These are phyloP conservation scores for Scaptomyza reducta DNA, from an alignment of 2,888 invertebrate species.

Conservation along the genomic window DNA sequence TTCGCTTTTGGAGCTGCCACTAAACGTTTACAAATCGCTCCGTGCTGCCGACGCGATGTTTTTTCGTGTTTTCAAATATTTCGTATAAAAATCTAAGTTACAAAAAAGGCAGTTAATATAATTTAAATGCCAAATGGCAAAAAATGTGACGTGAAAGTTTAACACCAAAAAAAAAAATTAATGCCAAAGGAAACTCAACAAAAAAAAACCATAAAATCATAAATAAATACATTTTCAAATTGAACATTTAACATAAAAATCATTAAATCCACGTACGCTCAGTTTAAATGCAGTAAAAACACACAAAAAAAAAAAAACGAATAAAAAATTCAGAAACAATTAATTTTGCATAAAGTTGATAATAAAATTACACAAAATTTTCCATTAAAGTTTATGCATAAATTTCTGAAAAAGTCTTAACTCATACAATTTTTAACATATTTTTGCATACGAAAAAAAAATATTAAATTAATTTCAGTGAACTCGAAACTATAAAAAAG, in stretches of 20 bases:
- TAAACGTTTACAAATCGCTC: conserved; percentile 60
- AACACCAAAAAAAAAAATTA: not conserved
- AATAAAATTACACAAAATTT: conserved; percentile 12
- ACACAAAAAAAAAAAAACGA: conserved; percentile 8
- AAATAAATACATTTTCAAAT: not conserved
- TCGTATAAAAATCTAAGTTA: conserved; percentile 45
- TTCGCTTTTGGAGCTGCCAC: conserved; percentile 70
- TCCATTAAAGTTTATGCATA: not conserved
- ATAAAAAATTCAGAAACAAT: conserved; percentile 15
- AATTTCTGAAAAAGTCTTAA: conserved; percentile 5
- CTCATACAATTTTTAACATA: not conserved
- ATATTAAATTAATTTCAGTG: conserved; percentile 9
- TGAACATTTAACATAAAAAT: not conserved
- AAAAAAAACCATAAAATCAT: not conserved
- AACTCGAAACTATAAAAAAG: conserved; percentile 5
- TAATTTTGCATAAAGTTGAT: conserved; percentile 6
- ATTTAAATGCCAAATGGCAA: conserved; percentile 12
- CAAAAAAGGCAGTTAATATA: conserved; percentile 6
- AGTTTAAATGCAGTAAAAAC: not conserved
- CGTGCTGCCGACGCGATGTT: conserved; percentile 48
- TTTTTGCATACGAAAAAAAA: conserved; percentile 1
- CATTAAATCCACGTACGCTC: not conserved
- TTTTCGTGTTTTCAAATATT: conserved; percentile 34
- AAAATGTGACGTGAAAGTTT: not conserved
- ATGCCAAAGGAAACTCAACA: not conserved